phyloP scores from a whole-genome alignment of 2,113 vertebrate species.

The Tamias sibiricus region DNA sequence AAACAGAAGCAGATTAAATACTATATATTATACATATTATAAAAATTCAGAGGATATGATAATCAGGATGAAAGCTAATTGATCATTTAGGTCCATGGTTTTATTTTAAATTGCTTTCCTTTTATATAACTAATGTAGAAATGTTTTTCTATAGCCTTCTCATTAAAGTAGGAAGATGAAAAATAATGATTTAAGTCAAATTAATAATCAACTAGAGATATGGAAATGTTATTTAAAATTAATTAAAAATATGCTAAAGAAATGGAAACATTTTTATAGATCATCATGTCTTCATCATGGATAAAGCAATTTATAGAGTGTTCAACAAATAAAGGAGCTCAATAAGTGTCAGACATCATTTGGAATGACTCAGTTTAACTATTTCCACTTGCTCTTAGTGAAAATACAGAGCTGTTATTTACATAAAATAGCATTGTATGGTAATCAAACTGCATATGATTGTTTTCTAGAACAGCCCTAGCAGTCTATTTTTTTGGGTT shows the following conservation, averaged over 20 bases:
- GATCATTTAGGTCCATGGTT: neutral
- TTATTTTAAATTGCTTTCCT: neutral
- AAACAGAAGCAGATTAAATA: neutral
- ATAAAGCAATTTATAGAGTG: neutral
- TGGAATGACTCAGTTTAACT: neutral
- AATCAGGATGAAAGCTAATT: neutral
- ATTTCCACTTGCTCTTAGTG: neutral
- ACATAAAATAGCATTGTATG: neutral
- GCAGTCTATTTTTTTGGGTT: neutral
- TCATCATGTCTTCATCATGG: neutral
- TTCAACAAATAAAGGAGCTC: neutral
- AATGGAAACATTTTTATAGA: neutral
- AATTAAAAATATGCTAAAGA: neutral
- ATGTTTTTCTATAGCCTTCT: constrained; percentile 2
- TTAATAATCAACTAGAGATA: neutral
- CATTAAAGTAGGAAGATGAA: neutral
- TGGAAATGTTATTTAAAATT: constrained; percentile 2
- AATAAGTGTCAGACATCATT: neutral
- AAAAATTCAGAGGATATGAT: neutral
- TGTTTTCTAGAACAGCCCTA: neutral
- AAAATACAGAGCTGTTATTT: neutral
- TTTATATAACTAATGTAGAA: neutral
- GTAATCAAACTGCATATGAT: neutral
- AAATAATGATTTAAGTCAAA: constrained; percentile 6
- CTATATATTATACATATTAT: neutral